Percentiles rank a stretch among this genome's conserved stretches.
These are phyloP conservation scores for Pachyseris speciosa DNA, from an alignment of 64 coral and sea anemone genomes.

Conservation along the genomic window DNA sequence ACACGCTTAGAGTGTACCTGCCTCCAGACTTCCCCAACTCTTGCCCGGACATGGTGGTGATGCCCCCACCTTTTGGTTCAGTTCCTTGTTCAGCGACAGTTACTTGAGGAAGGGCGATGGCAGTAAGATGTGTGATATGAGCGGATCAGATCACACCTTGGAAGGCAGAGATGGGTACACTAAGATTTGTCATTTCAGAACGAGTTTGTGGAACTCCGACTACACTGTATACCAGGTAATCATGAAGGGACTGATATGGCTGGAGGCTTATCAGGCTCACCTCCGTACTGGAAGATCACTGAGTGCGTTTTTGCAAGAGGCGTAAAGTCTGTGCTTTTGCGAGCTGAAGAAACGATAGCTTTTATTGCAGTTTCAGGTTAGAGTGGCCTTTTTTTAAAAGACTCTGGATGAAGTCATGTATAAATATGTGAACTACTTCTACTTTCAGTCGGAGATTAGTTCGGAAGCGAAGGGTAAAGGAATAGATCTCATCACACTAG, in stretches of 20 bases:
- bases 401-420: no score
- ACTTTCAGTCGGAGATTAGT: no score
- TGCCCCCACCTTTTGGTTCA: neutral
- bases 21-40: slow-evolving; percentile 63
- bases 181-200: slow-evolving; percentile 19
- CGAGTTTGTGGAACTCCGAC: neutral
- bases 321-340: no score
- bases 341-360: no score
- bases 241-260: slow-evolving; percentile 58
- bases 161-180: neutral
- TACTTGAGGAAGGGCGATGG: neutral
- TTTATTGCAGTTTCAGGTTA: no score
- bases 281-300: slow-evolving; percentile 41
- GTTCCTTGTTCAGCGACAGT: no score
- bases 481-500: no score
- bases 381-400: no score
- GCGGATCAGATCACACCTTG: neutral
- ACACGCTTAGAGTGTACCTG: slow-evolving; percentile 64
- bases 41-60: slow-evolving; percentile 55
- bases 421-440: no score
- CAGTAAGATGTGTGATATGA: neutral
- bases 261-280: slow-evolving; percentile 59
- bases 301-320: slow-evolving; percentile 55
- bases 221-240: slow-evolving; percentile 57
- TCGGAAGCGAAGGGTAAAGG: no score